Evolutionary conservation across 2,888 invertebrate species (phyloP).

Genomic region (Oscheius sp.): DNA sequence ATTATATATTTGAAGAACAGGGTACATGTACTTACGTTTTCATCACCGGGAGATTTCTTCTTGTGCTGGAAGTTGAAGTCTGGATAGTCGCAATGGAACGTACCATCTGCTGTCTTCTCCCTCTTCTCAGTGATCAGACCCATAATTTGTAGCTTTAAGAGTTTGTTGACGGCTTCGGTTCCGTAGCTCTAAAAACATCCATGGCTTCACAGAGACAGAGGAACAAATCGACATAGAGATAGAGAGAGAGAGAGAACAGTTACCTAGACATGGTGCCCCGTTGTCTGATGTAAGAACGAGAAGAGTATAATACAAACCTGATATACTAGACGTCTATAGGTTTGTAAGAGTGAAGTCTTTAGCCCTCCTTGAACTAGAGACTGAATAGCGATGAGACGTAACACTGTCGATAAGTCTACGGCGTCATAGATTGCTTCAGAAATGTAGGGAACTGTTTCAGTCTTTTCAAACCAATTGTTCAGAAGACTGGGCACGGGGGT

Average conservation of each 20-base stretch:
- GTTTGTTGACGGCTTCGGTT: conserved; percentile 1
- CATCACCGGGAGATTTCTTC: no score
- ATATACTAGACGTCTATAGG: background rate
- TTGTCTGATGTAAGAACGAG: no score
- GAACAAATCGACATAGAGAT: background rate
- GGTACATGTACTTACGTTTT: background rate
- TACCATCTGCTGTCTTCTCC: background rate
- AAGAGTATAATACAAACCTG: background rate
- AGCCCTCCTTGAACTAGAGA: background rate
- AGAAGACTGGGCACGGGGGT: no score
- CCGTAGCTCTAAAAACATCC: background rate
- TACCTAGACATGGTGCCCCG: no score
- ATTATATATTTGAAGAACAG: background rate
- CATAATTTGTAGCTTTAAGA: background rate
- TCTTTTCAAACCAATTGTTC: no score
- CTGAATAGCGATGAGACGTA: background rate
- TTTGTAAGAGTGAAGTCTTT: background rate
- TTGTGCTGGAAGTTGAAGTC: no score
- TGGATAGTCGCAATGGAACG: background rate
- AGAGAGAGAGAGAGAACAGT: no score
- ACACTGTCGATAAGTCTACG: background rate
- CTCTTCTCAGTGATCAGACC: background rate
- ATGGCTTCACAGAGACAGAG: background rate
- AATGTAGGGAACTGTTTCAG: no score
- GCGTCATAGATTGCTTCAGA: background rate